phyloP scores from a whole-genome alignment of 2,888 invertebrate species.

The Eugnorisma glareosa region DNA sequence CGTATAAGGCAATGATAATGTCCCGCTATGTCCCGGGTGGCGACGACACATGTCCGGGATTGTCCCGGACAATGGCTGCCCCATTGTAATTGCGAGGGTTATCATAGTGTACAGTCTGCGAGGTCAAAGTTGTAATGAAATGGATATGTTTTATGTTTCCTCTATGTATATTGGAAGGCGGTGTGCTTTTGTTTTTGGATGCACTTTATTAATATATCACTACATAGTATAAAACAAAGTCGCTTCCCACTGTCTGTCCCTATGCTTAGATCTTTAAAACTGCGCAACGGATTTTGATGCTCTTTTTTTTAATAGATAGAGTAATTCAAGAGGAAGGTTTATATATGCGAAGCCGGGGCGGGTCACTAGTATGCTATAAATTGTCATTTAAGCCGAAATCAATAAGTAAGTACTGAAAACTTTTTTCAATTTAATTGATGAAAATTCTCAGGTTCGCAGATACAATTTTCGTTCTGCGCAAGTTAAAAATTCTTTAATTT shows the following conservation, averaged over 20 bases:
- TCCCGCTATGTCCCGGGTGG: constrained; percentile 63
- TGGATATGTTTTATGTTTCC: constrained; percentile 56
- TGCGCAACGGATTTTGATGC: too few species aligned
- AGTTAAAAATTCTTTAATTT: not conserved
- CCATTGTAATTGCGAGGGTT: constrained; percentile 77
- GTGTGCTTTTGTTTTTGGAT: constrained; percentile 5
- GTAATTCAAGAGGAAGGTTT: too few species aligned
- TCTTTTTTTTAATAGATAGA: too few species aligned
- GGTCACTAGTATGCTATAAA: too few species aligned
- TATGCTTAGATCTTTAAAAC: too few species aligned
- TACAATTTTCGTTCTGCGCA: not conserved
- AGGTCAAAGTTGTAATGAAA: constrained; percentile 69
- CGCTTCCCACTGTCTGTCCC: too few species aligned
- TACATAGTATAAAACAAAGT: too few species aligned
- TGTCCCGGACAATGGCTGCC: constrained; percentile 70
- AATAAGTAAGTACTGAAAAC: too few species aligned
- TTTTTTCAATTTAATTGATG: not conserved
- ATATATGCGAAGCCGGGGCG: too few species aligned
- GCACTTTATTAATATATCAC: not conserved
- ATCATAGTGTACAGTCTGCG: constrained; percentile 62
- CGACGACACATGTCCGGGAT: constrained; percentile 71
- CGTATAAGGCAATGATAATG: constrained; percentile 63
- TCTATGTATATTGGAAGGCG: constrained; percentile 10
- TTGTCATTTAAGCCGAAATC: too few species aligned
- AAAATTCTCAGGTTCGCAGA: not conserved